phyloP scores from a whole-genome alignment of 2,888 invertebrate species.

The Noctua janthina region DNA sequence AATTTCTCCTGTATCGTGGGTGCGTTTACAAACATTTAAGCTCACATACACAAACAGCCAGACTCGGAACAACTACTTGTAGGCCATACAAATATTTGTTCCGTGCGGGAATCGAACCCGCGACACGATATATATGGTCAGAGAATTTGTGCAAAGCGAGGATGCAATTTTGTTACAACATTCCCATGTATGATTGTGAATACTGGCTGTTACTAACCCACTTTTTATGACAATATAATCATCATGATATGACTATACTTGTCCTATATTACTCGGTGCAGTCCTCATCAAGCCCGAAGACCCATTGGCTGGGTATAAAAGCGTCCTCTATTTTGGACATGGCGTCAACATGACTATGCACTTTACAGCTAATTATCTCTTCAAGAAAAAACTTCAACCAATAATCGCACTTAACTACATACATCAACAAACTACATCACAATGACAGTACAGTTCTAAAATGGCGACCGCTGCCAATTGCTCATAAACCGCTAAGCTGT shows the following conservation, averaged over 20 bases:
- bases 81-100: no score
- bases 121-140: not conserved
- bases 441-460: conserved; percentile 45
- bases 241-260: not conserved
- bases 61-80: no score
- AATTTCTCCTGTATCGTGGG: no score
- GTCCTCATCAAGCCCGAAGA: not conserved
- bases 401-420: conserved; percentile 1
- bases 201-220: not conserved
- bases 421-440: conserved; percentile 33
- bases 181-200: not conserved
- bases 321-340: not conserved
- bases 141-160: not conserved
- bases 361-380: conserved; percentile 10
- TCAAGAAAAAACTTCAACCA: conserved; percentile 3
- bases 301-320: not conserved
- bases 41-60: no score
- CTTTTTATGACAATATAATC: not conserved
- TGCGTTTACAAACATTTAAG: no score
- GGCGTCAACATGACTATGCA: not conserved
- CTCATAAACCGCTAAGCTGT: conserved; percentile 66
- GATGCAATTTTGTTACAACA: not conserved
- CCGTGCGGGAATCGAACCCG: no score
- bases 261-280: no score
- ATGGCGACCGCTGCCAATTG: conserved; percentile 63